phyloP scores from a whole-genome alignment of 2,797 vertebrate species.

The Selene dorsalis region DNA sequence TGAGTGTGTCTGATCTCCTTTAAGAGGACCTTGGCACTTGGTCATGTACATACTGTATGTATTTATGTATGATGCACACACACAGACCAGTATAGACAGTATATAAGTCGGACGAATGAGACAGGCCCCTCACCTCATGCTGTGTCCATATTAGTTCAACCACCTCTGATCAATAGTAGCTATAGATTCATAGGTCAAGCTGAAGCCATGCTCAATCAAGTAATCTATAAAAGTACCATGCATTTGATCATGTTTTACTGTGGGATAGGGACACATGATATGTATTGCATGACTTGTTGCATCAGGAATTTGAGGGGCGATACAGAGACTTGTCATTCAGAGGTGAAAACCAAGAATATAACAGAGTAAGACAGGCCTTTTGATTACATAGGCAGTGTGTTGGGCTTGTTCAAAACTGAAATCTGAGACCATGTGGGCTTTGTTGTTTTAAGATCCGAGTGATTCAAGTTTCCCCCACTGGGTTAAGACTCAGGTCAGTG shows the following conservation, averaged over 20 bases:
- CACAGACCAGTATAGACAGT: not conserved
- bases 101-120: constrained; percentile 32
- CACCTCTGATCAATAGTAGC: constrained; percentile 6
- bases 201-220: not conserved
- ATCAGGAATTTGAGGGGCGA: not conserved
- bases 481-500: not conserved
- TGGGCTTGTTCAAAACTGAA: not conserved
- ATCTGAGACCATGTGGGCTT: not conserved
- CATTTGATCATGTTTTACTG: not conserved
- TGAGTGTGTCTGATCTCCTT: constrained; percentile 60
- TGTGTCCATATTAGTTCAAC: constrained; percentile 22
- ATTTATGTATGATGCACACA: constrained; percentile 45
- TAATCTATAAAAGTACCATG: not conserved
- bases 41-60: constrained; percentile 41
- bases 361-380: not conserved
- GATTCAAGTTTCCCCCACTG: not conserved
- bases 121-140: not conserved
- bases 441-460: not conserved
- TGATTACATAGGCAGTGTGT: not conserved
- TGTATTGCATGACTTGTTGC: not conserved
- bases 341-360: constrained; percentile 9
- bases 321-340: not conserved
- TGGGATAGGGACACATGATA: not conserved
- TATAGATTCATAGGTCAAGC: not conserved
- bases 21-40: constrained; percentile 63